These are phyloP conservation scores for Pelochelys cantorii DNA, from an alignment of 2,797 vertebrate genomes.

Conservation along the genomic window DNA sequence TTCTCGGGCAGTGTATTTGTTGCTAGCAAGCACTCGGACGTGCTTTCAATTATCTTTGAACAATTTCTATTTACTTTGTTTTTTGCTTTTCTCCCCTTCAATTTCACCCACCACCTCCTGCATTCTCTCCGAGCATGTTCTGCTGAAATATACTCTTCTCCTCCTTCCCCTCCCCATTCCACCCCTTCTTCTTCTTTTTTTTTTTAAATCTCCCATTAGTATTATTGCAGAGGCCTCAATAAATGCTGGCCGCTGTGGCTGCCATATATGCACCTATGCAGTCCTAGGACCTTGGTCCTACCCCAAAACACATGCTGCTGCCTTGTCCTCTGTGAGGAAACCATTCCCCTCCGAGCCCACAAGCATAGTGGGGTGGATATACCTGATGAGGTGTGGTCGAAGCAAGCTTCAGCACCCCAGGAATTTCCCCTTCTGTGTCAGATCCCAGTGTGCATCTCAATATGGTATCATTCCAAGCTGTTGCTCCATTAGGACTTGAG, in stretches of 20 bases:
- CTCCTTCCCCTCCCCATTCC: background rate
- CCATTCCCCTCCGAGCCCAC: background rate
- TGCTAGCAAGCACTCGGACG: constrained; percentile 63
- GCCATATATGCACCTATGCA: constrained; percentile 30
- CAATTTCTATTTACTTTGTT: constrained; percentile 72
- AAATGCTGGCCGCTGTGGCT: constrained; percentile 29
- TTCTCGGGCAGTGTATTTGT: constrained; percentile 63
- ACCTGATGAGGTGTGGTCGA: background rate
- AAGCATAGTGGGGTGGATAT: background rate
- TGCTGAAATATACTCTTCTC: constrained; percentile 25
- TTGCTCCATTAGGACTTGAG: constrained; percentile 31
- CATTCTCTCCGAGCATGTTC: constrained; percentile 58
- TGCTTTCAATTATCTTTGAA: constrained; percentile 78
- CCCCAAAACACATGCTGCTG: constrained; percentile 31
- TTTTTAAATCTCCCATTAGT: background rate
- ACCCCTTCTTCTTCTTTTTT: background rate
- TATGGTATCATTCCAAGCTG: constrained; percentile 1
- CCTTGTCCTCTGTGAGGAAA: constrained; percentile 46
- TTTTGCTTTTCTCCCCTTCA: constrained; percentile 61
- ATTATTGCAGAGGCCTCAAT: constrained; percentile 49
- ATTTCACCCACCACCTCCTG: constrained; percentile 60
- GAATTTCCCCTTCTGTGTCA: constrained; percentile 4
- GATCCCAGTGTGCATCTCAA: background rate
- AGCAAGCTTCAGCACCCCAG: background rate
- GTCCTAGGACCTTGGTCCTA: constrained; percentile 20